A percentile compares a stretch with the other conserved stretches of the same genome.
Conservation (phyloP, 2,888 invertebrate genomes). For the Eupithecia subumbrata region DNA sequence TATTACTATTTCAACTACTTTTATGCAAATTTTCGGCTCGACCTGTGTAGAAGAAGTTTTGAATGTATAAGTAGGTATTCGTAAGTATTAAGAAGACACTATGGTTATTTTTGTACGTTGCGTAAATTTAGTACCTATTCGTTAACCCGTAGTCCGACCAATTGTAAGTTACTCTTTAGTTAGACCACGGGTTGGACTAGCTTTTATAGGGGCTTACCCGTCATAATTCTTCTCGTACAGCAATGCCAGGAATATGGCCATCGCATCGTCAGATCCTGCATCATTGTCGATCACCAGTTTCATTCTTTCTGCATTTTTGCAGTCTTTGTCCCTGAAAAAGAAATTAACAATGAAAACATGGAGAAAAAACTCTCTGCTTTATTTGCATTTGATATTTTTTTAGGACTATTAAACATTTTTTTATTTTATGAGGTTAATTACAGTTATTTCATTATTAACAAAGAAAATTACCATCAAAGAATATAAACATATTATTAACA, state of each 20-base stretch:
- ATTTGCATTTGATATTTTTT: background rate
- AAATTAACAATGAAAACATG: background rate
- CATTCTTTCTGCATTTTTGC: conserved; percentile 15
- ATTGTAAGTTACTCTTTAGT: background rate
- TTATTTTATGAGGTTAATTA: no score
- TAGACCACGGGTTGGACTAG: background rate
- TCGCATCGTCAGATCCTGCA: conserved; percentile 71
- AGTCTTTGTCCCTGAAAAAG: conserved; percentile 40
- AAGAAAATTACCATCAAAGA: no score
- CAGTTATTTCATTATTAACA: no score
- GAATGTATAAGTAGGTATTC: background rate
- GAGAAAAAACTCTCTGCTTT: background rate
- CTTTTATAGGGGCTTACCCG: conserved; percentile 54
- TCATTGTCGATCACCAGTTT: conserved; percentile 73
- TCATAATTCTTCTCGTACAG: conserved; percentile 66
- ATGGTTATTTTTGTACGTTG: background rate
- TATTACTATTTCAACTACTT: background rate
- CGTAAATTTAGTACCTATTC: background rate
- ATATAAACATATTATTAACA: no score
- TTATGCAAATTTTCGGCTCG: background rate
- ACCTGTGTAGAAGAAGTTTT: background rate
- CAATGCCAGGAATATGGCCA: conserved; percentile 69
- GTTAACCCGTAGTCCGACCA: background rate
- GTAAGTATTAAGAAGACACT: background rate
- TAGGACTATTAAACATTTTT: no score